A percentile compares a stretch with the other conserved stretches of the same genome.
Evolutionary conservation across 92 coral and sea anemone species (phyloP).

Genomic region (Paramuricea clavata): DNA sequence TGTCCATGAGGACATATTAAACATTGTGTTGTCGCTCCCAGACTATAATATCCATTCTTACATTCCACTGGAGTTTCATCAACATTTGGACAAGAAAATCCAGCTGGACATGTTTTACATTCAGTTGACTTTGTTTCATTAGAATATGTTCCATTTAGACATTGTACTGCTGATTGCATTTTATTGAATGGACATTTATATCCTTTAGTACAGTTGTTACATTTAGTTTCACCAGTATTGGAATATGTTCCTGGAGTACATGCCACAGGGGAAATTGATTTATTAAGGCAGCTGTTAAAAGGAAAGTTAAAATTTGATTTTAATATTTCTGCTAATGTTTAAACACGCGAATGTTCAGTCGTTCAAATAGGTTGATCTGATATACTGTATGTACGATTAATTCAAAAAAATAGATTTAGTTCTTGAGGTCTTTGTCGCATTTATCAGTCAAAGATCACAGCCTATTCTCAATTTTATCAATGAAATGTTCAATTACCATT

Average conservation of each 20-base stretch:
- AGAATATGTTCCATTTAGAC: constrained; percentile 57
- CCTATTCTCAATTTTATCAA: too few relatives aligned
- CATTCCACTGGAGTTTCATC: constrained; percentile 51
- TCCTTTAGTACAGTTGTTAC: constrained; percentile 56
- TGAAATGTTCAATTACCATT: too few relatives aligned
- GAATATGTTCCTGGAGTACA: constrained; percentile 76
- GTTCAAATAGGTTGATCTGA: too few relatives aligned
- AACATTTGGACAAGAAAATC: constrained; percentile 55
- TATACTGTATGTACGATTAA: too few relatives aligned
- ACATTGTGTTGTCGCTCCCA: constrained; percentile 74
- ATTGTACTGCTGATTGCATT: constrained; percentile 32
- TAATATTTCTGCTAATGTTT: too few relatives aligned
- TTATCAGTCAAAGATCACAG: too few relatives aligned
- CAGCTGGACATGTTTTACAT: constrained; percentile 78
- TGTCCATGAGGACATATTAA: constrained; percentile 76
- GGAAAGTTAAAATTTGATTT: not conserved
- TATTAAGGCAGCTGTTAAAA: not conserved
- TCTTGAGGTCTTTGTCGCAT: too few relatives aligned
- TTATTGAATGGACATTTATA: constrained; percentile 43
- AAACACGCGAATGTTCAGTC: too few relatives aligned
- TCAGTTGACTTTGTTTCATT: constrained; percentile 47
- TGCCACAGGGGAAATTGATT: not conserved
- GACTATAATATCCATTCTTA: constrained; percentile 55
- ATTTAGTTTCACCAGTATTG: constrained; percentile 64
- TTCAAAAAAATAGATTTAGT: too few relatives aligned